Percentiles rank a stretch among this genome's conserved stretches.
These are phyloP conservation scores for Catostomus latipinnis DNA, from an alignment of 2,797 vertebrate genomes.

Conservation along the genomic window DNA sequence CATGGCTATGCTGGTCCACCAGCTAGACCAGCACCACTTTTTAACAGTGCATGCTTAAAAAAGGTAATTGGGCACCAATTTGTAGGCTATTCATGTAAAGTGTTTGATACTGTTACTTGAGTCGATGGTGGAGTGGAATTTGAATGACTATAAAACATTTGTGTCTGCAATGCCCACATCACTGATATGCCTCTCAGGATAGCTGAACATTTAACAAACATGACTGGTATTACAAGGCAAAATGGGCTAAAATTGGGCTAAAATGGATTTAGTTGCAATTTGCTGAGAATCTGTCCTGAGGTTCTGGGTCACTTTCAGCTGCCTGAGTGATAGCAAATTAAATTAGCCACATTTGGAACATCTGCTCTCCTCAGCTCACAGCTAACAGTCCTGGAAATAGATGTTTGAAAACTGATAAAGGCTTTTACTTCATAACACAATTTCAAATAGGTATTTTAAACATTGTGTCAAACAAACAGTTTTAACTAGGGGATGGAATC, in stretches of 20 bases:
- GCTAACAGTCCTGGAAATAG: neutral
- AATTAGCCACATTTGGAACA: neutral
- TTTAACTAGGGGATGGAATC: no score
- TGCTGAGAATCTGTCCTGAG: neutral
- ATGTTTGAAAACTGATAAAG: slow-evolving; percentile 1
- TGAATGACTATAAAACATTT: neutral
- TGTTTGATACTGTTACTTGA: neutral
- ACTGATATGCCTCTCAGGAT: slow-evolving; percentile 5
- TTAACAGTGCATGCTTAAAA: no score
- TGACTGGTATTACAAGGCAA: slow-evolving; percentile 15
- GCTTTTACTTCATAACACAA: neutral
- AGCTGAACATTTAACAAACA: slow-evolving; percentile 1
- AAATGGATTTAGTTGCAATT: slow-evolving; percentile 23
- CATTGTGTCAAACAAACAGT: no score
- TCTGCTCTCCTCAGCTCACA: slow-evolving; percentile 7
- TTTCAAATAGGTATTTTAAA: slow-evolving; percentile 14
- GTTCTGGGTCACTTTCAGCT: slow-evolving; percentile 4
- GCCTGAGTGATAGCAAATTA: slow-evolving; percentile 19
- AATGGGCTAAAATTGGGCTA: slow-evolving; percentile 5
- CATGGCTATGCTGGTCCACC: no score
- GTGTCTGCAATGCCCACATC: neutral
- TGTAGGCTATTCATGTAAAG: no score
- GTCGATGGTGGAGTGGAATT: no score
- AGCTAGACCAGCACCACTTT: no score
- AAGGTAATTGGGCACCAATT: no score